Percentiles rank a stretch among this genome's conserved stretches.
Conservation (phyloP, 2,797 vertebrate genomes). For the Syngnathus acus region DNA sequence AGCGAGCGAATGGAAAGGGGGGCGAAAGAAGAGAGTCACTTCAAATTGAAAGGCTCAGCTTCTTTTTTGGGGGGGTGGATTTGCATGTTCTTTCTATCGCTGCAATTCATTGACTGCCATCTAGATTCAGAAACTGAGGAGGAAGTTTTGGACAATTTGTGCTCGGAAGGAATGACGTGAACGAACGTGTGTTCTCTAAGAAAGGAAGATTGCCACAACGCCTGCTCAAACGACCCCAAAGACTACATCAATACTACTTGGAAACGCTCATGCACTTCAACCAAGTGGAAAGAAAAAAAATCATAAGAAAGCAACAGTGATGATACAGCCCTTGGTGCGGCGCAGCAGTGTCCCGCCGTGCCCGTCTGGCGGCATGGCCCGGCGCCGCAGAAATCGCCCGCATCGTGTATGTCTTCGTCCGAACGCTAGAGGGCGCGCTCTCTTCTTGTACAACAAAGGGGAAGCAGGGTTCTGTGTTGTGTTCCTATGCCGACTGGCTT, state of each 20-base stretch:
- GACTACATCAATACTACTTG: neutral
- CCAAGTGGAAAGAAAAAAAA: conserved; percentile 30
- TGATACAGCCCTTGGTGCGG: conserved; percentile 77
- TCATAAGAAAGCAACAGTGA: conserved; percentile 57
- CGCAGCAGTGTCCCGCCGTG: conserved; percentile 77
- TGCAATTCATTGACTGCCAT: neutral
- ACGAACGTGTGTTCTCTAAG: conserved; percentile 11
- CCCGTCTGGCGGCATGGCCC: conserved; percentile 62
- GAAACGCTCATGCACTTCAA: conserved; percentile 67
- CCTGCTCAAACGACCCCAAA: neutral
- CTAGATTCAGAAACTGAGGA: neutral
- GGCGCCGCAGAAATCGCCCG: conserved; percentile 35
- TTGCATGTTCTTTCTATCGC: neutral
- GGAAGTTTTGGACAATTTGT: neutral
- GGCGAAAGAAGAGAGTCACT: conserved; percentile 48
- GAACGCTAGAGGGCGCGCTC: conserved; percentile 73
- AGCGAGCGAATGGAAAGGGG: conserved; percentile 65
- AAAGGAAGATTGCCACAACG: conserved; percentile 22
- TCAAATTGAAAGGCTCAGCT: conserved; percentile 57
- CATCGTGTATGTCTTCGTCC: conserved; percentile 88
- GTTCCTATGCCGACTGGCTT: conserved; percentile 1
- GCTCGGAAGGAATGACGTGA: neutral
- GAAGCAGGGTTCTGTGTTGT: conserved; percentile 26
- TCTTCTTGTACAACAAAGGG: conserved; percentile 70
- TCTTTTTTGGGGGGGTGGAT: neutral